phyloP scores from a whole-genome alignment of 1,140 invertebrate genomes.

The Drosophila rufa region DNA sequence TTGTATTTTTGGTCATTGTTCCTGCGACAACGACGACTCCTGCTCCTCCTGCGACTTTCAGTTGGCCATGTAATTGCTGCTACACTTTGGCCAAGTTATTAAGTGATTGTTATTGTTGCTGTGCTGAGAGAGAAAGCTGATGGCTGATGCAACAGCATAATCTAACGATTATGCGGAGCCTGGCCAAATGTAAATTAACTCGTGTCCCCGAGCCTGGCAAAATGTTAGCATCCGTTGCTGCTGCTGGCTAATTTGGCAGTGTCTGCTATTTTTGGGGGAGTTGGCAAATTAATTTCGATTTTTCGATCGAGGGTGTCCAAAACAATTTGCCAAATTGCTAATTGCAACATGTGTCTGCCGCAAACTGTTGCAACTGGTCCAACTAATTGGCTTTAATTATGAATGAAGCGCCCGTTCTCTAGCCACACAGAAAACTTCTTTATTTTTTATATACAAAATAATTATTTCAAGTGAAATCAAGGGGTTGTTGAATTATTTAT shows the following conservation, averaged over 20 bases:
- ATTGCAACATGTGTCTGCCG: conserved; percentile 37
- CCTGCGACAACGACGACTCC: conserved; percentile 9
- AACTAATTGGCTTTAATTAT: conserved; percentile 74
- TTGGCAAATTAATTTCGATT: conserved; percentile 71
- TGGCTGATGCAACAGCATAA: conserved; percentile 63
- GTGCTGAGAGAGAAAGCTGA: not conserved
- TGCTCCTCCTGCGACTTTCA: not conserved
- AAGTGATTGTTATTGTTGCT: conserved; percentile 66
- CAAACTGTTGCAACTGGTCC: conserved; percentile 61
- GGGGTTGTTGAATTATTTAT: no score
- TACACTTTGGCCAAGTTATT: conserved; percentile 77
- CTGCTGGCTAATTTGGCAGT: conserved; percentile 23
- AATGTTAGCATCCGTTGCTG: conserved; percentile 15
- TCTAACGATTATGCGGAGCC: conserved; percentile 69
- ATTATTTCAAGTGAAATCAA: no score
- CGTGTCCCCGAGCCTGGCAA: conserved; percentile 12
- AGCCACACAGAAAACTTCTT: not conserved
- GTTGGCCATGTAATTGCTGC: conserved; percentile 70
- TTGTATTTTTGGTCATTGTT: conserved; percentile 57
- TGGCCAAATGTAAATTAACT: conserved; percentile 71
- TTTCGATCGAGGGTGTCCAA: conserved; percentile 18
- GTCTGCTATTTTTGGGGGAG: conserved; percentile 32
- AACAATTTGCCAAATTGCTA: conserved; percentile 51
- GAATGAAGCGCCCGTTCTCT: conserved; percentile 10
- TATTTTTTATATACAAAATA: no score